Conservation (phyloP, 2,113 vertebrate genomes). For the Poecile atricapillus region DNA sequence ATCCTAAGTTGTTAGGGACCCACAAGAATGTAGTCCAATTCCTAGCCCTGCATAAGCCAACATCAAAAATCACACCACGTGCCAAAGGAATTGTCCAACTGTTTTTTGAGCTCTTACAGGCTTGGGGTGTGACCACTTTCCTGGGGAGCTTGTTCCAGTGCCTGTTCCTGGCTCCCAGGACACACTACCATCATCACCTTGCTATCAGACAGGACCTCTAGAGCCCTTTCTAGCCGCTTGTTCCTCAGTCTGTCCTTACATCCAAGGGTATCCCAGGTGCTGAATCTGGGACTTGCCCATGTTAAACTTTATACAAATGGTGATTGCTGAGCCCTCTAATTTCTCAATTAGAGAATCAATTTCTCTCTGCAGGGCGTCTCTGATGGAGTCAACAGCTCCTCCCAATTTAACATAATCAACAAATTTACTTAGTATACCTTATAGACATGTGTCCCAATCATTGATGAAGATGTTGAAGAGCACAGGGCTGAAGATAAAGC, state of each 20-base stretch:
- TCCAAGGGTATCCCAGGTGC: neutral
- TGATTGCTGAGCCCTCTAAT: neutral
- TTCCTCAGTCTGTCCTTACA: neutral
- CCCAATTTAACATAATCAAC: neutral
- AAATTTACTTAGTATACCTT: neutral
- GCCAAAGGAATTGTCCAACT: neutral
- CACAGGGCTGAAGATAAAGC: accelerated
- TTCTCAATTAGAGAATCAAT: neutral
- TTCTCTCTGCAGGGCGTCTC: neutral
- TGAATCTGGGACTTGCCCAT: neutral
- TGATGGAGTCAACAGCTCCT: neutral
- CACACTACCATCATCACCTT: neutral
- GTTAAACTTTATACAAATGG: neutral
- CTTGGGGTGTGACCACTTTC: neutral
- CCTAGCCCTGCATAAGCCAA: neutral
- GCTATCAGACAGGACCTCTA: neutral
- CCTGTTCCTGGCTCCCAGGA: neutral
- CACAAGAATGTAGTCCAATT: neutral
- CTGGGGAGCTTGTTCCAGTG: neutral
- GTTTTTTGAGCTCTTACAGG: neutral
- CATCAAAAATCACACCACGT: neutral
- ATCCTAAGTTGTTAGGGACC: neutral
- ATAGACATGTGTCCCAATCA: neutral
- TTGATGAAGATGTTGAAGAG: neutral
- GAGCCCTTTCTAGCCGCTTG: neutral